Conservation (phyloP, 1,140 invertebrate species). For the Augochlora pura region DNA sequence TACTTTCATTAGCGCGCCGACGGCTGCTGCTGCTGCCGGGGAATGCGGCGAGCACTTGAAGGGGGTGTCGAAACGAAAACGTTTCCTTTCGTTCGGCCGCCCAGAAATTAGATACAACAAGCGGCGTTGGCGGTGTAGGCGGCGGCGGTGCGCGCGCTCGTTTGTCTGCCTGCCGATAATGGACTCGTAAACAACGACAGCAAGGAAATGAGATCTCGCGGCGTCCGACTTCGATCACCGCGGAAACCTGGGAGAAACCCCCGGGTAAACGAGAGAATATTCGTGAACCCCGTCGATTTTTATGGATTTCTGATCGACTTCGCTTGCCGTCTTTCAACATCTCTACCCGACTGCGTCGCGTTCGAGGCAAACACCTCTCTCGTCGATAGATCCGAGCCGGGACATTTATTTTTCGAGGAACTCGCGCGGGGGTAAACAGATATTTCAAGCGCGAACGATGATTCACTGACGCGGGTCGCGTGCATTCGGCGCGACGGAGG, state of each 20-base stretch:
- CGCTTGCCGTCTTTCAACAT: neutral
- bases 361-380: too few relatives aligned
- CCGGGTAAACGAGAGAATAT: neutral
- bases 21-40: conserved; percentile 47
- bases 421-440: neutral
- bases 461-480: too few relatives aligned
- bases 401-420: too few relatives aligned
- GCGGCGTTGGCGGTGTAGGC: too few relatives aligned
- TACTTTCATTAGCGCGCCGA: conserved; percentile 74
- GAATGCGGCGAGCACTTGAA: conserved; percentile 31
- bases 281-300: neutral
- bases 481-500: too few relatives aligned
- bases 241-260: neutral
- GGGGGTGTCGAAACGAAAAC: conserved; percentile 60
- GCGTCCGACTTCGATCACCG: neutral
- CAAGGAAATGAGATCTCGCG: conserved; percentile 11
- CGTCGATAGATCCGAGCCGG: too few relatives aligned
- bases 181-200: conserved; percentile 36
- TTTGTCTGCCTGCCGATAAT: conserved; percentile 39
- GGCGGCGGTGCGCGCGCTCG: too few relatives aligned
- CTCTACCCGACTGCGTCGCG: too few relatives aligned
- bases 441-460: neutral
- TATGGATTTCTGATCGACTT: neutral
- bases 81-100: conserved; percentile 56
- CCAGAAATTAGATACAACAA: conserved; percentile 55